Percentiles rank a stretch among this genome's conserved stretches.
Evolutionary conservation across 1,140 invertebrate species (phyloP).

Genomic region (Gonioctena quinquepunctata): DNA sequence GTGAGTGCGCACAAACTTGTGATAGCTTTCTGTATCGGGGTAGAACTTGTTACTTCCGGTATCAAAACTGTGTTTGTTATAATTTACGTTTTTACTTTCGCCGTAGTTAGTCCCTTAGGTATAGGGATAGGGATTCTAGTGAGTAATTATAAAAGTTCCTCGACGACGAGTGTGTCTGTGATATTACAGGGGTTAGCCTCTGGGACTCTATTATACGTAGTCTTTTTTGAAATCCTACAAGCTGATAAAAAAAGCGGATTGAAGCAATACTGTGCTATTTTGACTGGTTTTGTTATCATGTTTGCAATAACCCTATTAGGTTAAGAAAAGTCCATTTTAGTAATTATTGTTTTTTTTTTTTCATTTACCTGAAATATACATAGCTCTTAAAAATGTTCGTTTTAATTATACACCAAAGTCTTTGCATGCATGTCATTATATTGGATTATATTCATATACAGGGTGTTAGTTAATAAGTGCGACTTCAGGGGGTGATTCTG

Average conservation of each 20-base stretch:
- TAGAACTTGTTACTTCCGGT: slow-evolving; percentile 56
- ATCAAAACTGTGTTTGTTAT: slow-evolving; percentile 48
- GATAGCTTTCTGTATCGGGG: slow-evolving; percentile 62
- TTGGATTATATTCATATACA: too few species aligned
- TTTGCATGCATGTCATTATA: too few species aligned
- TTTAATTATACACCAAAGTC: too few species aligned
- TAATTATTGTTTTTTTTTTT: too few species aligned
- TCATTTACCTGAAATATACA: too few species aligned
- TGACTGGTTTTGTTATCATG: slow-evolving; percentile 78
- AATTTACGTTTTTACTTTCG: slow-evolving; percentile 60
- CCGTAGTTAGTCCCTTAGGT: slow-evolving; percentile 61
- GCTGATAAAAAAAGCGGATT: slow-evolving; percentile 64
- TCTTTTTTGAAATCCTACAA: slow-evolving; percentile 71
- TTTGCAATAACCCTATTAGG: slow-evolving; percentile 58
- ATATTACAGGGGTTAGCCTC: slow-evolving; percentile 65
- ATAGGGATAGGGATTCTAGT: slow-evolving; percentile 59
- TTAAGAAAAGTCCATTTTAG: too few species aligned
- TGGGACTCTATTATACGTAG: slow-evolving; percentile 69
- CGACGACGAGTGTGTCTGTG: slow-evolving; percentile 43
- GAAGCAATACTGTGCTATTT: slow-evolving; percentile 68
- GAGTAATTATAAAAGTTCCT: slow-evolving; percentile 34
- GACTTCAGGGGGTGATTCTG: too few species aligned
- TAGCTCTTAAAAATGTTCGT: too few species aligned
- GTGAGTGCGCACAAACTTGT: slow-evolving; percentile 65
- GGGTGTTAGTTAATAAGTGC: too few species aligned